Conservation (phyloP, 2,888 invertebrate genomes). For the Megalurothrips usitatus region DNA sequence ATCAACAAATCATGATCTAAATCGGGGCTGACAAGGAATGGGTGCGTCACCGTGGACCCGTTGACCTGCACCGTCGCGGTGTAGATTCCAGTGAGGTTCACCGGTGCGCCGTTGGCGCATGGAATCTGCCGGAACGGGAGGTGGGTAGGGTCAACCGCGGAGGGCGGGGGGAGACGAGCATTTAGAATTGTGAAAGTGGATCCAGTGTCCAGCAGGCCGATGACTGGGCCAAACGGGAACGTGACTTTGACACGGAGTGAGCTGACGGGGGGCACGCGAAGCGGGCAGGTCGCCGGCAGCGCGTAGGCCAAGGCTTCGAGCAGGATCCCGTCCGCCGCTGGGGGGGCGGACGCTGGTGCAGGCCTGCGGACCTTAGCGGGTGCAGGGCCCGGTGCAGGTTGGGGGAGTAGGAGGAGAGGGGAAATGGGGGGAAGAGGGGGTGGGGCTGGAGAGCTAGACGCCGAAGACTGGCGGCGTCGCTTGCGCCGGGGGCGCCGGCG, state of each 20-base stretch:
- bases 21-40: background rate
- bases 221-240: background rate
- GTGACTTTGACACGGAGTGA: background rate
- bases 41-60: background rate
- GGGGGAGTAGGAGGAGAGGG: background rate
- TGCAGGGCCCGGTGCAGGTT: too few relatives aligned
- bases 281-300: too few relatives aligned
- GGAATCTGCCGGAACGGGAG: background rate
- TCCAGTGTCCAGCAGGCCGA: background rate
- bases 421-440: background rate
- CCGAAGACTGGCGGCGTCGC: background rate
- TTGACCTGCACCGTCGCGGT: background rate
- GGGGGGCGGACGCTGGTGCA: background rate
- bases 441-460: too few relatives aligned
- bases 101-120: background rate
- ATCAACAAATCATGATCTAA: background rate
- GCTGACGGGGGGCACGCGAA: background rate
- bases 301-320: background rate
- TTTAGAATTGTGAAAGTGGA: background rate
- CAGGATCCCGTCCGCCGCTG: background rate
- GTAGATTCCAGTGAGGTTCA: background rate
- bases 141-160: background rate
- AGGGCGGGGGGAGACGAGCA: background rate
- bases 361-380: background rate
- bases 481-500: background rate